Conservation (phyloP, 2,113 vertebrate genomes). For the Pygathrix nemaeus region DNA sequence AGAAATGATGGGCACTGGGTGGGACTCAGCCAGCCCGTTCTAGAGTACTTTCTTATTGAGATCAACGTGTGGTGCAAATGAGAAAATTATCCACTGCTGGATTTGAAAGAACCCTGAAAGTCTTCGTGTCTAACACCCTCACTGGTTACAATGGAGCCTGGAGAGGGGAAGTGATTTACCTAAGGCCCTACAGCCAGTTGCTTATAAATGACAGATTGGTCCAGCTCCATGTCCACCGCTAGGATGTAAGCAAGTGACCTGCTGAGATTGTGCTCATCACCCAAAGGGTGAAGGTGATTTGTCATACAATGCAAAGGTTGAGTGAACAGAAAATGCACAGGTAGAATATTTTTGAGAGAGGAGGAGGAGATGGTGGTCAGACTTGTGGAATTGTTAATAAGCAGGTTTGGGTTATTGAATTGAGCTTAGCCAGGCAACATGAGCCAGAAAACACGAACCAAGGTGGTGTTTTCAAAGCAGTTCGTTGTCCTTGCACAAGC, state of each 20-base stretch:
- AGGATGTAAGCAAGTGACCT: background rate
- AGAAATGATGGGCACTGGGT: background rate
- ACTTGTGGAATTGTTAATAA: background rate
- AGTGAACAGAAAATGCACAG: background rate
- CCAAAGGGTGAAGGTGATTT: background rate
- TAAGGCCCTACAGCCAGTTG: background rate
- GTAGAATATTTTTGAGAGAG: background rate
- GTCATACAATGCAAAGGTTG: background rate
- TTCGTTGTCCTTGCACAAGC: background rate
- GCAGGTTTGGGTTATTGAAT: background rate
- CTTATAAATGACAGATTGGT: background rate
- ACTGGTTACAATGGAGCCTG: background rate
- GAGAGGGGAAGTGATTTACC: background rate
- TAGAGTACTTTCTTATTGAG: background rate
- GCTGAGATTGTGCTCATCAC: background rate
- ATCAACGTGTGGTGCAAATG: too few relatives aligned
- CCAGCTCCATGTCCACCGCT: background rate
- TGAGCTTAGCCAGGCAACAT: background rate
- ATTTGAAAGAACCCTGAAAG: background rate
- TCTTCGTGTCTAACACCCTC: background rate
- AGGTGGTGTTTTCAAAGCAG: background rate
- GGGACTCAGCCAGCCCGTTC: background rate
- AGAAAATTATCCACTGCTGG: background rate
- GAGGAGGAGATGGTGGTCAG: background rate
- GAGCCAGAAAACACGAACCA: background rate